Percentiles rank a stretch among this genome's conserved stretches.
Conservation (phyloP, 2,113 vertebrate species). For the Poicephalus gulielmi region DNA sequence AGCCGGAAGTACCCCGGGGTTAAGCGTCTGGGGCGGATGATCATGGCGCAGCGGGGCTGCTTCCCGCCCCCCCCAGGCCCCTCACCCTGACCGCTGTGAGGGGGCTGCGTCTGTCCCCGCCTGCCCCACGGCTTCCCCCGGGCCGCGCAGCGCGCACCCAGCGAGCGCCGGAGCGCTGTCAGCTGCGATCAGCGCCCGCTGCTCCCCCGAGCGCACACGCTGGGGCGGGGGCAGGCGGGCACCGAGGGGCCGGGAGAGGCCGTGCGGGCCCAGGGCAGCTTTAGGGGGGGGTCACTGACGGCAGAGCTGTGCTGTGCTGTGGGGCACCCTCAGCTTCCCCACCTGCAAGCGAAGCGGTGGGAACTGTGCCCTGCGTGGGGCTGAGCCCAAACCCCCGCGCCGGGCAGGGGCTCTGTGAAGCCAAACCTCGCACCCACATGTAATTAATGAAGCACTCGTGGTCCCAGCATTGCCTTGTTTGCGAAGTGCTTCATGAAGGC, state of each 20-base stretch:
- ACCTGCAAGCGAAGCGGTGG: not conserved
- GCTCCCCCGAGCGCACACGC: constrained; percentile 47
- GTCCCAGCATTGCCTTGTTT: too few species aligned
- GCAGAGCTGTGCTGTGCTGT: rapidly evolving
- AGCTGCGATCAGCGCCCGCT: constrained; percentile 72
- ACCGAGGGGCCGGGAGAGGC: not conserved
- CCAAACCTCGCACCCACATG: rapidly evolving
- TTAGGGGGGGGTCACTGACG: too few species aligned
- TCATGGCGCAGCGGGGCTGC: constrained; percentile 66
- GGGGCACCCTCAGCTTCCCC: not conserved
- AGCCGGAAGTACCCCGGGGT: constrained; percentile 94
- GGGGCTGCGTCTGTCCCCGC: not conserved
- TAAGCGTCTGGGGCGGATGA: constrained; percentile 88
- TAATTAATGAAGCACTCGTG: too few species aligned
- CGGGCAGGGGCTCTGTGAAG: not conserved
- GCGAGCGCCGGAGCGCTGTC: constrained; percentile 66
- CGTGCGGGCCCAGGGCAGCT: not conserved
- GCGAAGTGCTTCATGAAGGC: too few species aligned
- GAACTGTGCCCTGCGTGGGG: rapidly evolving
- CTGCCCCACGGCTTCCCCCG: not conserved
- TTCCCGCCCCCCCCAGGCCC: not conserved
- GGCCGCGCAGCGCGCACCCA: not conserved
- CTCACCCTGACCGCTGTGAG: rapidly evolving
- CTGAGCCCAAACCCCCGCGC: not conserved
- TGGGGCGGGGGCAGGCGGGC: not conserved